Percentiles rank a stretch among this genome's conserved stretches.
Evolutionary conservation across 2,888 invertebrate genomes (phyloP).

Genomic region (Campoplex capitator): DNA sequence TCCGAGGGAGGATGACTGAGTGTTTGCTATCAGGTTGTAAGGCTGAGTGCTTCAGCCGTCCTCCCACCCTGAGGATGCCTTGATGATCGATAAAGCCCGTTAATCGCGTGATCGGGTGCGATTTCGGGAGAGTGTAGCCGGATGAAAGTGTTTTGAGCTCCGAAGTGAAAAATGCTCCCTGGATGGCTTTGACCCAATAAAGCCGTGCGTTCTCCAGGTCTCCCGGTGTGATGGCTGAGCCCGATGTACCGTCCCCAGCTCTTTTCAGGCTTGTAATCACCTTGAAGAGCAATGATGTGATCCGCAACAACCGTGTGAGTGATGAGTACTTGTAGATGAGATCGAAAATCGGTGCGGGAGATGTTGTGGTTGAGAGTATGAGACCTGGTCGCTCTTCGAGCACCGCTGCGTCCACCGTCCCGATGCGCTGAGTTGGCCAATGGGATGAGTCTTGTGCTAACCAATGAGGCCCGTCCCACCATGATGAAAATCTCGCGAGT

Average conservation of each 20-base stretch:
- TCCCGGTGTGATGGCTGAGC: not conserved
- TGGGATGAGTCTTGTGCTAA: not conserved
- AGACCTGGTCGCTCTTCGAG: conserved; percentile 4
- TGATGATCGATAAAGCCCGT: conserved; percentile 15
- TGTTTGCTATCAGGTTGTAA: conserved; percentile 20
- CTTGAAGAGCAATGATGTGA: not conserved
- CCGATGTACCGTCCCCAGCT: not conserved
- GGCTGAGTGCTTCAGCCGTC: conserved; percentile 7
- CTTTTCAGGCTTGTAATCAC: not conserved
- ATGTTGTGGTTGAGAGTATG: not conserved
- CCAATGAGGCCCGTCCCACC: not conserved
- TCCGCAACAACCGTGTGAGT: not conserved
- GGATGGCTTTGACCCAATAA: conserved; percentile 6
- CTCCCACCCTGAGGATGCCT: not conserved
- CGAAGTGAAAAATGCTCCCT: not conserved
- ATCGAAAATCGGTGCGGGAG: not conserved
- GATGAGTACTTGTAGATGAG: not conserved
- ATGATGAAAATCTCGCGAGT: not conserved
- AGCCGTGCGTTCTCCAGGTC: not conserved
- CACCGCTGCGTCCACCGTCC: not conserved
- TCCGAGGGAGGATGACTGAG: conserved; percentile 8
- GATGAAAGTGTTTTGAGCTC: not conserved
- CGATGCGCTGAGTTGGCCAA: not conserved
- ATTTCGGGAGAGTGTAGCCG: too few relatives aligned
- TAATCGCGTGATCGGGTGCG: not conserved